These are phyloP conservation scores for Stegodyphus dumicola DNA, from an alignment of 1,140 invertebrate genomes.

Conservation along the genomic window DNA sequence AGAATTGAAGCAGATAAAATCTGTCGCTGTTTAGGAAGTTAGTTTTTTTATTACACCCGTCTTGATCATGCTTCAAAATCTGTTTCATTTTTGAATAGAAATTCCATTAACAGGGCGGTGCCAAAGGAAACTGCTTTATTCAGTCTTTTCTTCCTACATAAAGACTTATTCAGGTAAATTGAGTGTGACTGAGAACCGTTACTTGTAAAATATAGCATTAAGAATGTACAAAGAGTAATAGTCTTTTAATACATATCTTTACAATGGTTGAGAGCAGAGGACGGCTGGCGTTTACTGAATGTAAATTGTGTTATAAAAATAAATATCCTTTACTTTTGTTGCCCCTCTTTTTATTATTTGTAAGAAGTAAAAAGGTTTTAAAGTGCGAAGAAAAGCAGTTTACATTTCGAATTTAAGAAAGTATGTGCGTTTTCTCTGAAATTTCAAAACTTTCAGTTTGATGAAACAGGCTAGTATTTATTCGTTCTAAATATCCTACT, in stretches of 20 bases:
- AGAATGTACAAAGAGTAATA: conserved; percentile 14
- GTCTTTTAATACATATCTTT: neutral
- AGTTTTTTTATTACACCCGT: neutral
- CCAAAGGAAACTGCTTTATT: neutral
- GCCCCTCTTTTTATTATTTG: no score
- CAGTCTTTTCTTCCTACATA: conserved; percentile 8
- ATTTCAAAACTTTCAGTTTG: no score
- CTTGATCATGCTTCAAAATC: neutral
- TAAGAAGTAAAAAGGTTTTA: no score
- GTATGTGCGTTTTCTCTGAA: no score
- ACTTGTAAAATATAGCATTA: conserved; percentile 17
- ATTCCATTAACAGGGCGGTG: neutral
- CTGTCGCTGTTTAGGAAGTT: neutral
- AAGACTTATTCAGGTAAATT: conserved; percentile 2
- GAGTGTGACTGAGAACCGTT: conserved; percentile 7
- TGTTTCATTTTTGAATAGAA: conserved; percentile 5
- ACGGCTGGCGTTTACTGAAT: neutral
- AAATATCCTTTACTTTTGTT: neutral
- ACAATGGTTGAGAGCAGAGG: neutral
- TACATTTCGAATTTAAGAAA: no score
- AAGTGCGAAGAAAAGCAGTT: no score
- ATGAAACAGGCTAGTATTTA: no score
- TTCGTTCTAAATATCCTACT: no score
- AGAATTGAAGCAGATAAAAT: conserved; percentile 10
- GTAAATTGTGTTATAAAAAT: neutral